These are phyloP conservation scores for Dicerorhinus sumatrensis DNA, from an alignment of 2,113 vertebrate species.

Conservation along the genomic window DNA sequence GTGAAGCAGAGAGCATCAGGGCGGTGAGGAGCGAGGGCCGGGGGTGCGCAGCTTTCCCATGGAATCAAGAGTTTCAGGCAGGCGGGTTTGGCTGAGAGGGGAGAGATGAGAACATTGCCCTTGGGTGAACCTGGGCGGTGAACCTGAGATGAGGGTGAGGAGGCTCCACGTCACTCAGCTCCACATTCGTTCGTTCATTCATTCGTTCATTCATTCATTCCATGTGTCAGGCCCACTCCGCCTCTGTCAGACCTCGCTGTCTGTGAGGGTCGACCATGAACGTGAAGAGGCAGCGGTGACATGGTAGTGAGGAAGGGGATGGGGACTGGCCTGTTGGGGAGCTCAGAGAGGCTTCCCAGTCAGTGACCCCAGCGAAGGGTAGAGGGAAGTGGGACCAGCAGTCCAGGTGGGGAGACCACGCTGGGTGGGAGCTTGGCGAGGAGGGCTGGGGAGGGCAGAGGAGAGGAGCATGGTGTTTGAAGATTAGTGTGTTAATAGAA, in stretches of 20 bases:
- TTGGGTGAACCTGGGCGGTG: neutral
- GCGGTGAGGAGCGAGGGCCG: neutral
- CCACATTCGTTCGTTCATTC: neutral
- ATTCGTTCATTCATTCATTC: neutral
- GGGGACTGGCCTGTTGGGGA: neutral
- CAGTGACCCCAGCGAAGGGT: neutral
- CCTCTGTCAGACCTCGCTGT: neutral
- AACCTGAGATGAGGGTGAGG: neutral
- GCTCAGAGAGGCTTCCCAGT: neutral
- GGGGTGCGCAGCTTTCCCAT: neutral
- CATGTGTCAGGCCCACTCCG: neutral
- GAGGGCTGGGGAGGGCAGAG: neutral
- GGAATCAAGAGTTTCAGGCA: neutral
- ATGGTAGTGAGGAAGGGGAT: neutral
- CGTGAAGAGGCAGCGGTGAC: neutral
- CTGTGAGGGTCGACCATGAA: too few relatives aligned
- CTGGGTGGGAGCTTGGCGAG: rapidly evolving
- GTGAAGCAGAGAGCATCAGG: neutral
- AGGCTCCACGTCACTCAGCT: neutral
- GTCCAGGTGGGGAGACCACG: neutral
- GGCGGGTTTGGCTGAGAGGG: neutral
- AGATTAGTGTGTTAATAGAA: neutral
- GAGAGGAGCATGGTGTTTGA: neutral
- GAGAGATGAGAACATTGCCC: neutral
- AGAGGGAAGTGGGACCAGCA: neutral